These are phyloP conservation scores for Drosophila prosaltans DNA, from an alignment of 1,140 invertebrate species.

Conservation along the genomic window DNA sequence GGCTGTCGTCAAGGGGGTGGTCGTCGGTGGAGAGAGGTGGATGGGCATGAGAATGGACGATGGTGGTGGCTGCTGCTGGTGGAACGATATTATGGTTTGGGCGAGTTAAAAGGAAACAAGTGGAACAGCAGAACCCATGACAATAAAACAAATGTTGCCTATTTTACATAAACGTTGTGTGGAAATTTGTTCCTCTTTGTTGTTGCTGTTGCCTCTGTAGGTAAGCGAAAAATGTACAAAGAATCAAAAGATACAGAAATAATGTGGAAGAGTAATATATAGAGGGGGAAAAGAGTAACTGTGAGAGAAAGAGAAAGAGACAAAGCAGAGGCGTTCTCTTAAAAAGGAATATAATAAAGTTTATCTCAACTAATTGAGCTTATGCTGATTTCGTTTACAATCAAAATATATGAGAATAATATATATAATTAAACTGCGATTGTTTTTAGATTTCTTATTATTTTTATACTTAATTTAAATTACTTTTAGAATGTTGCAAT, in stretches of 20 bases:
- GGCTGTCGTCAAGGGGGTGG: constrained; percentile 27
- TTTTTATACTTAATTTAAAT: no score
- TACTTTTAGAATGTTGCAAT: no score
- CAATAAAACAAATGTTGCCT: constrained; percentile 78
- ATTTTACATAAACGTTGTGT: constrained; percentile 79
- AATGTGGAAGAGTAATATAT: constrained; percentile 5
- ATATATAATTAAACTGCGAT: no score
- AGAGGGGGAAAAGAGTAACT: constrained; percentile 1
- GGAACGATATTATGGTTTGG: background rate
- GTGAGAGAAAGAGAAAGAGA: background rate
- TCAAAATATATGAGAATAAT: background rate
- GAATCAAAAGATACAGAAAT: constrained; percentile 4
- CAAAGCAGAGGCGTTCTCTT: background rate
- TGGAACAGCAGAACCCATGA: constrained; percentile 52
- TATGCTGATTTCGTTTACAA: background rate
- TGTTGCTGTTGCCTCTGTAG: constrained; percentile 37
- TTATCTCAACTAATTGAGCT: background rate
- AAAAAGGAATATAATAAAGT: background rate
- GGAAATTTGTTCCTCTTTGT: constrained; percentile 65
- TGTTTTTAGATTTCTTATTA: no score
- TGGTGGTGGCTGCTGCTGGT: background rate
- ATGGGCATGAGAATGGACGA: background rate
- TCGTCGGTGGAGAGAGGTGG: background rate
- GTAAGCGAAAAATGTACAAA: constrained; percentile 56
- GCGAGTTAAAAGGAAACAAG: constrained; percentile 31